Conservation (phyloP, 92 coral and sea anemone species). For the Epizoanthus illoricatus region DNA sequence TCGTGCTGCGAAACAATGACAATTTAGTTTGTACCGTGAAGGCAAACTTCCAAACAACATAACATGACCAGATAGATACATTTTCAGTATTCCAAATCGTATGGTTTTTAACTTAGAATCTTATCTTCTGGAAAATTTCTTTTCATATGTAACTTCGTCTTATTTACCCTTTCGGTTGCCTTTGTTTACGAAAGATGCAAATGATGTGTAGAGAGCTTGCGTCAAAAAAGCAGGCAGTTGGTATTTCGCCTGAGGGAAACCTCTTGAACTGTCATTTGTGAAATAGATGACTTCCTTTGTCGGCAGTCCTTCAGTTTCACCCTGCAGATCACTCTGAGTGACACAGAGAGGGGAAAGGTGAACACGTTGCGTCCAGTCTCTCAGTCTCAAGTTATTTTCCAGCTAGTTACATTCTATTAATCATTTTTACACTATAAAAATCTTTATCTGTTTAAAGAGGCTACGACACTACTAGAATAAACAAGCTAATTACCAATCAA, state of each 20-base stretch:
- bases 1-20: conserved; percentile 28
- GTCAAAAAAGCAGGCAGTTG: conserved; percentile 24
- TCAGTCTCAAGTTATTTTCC: too few relatives aligned
- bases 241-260: conserved; percentile 27
- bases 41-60: background rate
- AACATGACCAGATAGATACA: background rate
- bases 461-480: background rate
- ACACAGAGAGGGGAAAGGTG: conserved; percentile 10
- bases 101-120: conserved; percentile 20
- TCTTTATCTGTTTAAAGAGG: too few relatives aligned
- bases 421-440: too few relatives aligned
- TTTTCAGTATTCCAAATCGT: background rate
- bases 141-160: background rate
- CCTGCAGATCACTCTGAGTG: background rate
- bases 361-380: background rate
- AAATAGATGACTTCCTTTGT: conserved; percentile 35
- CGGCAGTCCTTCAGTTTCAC: conserved; percentile 29
- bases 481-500: background rate
- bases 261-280: background rate
- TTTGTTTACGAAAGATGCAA: background rate
- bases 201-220: conserved; percentile 33
- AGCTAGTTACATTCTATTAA: too few relatives aligned
- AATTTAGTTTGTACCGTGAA: background rate
- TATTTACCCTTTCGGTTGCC: conserved; percentile 21
- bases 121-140: conserved; percentile 20